Percentiles rank a stretch among this genome's conserved stretches.
These are phyloP conservation scores for Galaxea fascicularis DNA, from an alignment of 92 coral and sea anemone species.

Conservation along the genomic window DNA sequence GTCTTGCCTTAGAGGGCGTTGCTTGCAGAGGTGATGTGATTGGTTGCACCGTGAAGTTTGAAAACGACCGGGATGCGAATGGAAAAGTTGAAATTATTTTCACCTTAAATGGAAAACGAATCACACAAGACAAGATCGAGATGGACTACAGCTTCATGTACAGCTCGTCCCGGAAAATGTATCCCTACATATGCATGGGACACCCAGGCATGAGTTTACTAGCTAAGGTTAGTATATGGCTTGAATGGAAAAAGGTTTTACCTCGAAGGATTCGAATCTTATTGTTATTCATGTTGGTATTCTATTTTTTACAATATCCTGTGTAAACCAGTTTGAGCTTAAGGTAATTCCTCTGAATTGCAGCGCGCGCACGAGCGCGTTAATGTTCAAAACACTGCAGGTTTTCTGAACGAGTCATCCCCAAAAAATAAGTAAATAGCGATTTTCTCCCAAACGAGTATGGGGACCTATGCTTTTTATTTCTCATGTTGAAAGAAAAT, in stretches of 20 bases:
- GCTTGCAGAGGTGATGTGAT: slow-evolving; percentile 27
- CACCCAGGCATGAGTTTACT: slow-evolving; percentile 5
- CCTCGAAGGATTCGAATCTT: too few relatives aligned
- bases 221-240: slow-evolving; percentile 15
- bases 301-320: neutral
- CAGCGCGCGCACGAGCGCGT: too few relatives aligned
- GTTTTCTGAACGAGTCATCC: too few relatives aligned
- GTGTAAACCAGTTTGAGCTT: too few relatives aligned
- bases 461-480: too few relatives aligned
- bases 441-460: too few relatives aligned
- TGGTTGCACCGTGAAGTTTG: slow-evolving; percentile 17
- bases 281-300: neutral
- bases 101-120: slow-evolving; percentile 23
- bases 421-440: too few relatives aligned
- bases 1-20: neutral
- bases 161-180: neutral
- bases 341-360: too few relatives aligned
- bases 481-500: too few relatives aligned
- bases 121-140: slow-evolving; percentile 19
- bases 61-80: neutral
- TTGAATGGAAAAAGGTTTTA: neutral
- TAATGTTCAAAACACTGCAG: too few relatives aligned
- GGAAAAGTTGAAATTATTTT: slow-evolving; percentile 22
- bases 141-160: neutral
- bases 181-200: slow-evolving; percentile 26